phyloP scores from a whole-genome alignment of 2,888 invertebrate species.

The Trissolcus japonicus region DNA sequence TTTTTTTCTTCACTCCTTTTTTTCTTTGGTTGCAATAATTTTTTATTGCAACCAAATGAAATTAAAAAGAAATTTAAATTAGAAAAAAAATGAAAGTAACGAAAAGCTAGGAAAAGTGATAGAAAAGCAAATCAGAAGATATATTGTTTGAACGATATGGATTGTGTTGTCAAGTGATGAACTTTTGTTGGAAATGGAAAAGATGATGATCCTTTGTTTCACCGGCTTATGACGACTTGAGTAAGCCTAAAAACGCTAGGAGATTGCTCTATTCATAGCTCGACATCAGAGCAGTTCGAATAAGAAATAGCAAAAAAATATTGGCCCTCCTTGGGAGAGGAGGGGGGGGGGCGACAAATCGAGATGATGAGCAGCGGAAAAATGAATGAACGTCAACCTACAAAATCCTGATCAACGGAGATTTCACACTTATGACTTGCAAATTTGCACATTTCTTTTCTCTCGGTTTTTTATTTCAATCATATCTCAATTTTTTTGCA shows the following conservation, averaged over 20 bases:
- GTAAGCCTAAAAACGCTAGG: slow-evolving; percentile 31
- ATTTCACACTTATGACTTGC: slow-evolving; percentile 6
- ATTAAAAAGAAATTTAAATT: no score
- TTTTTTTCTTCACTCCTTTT: no score
- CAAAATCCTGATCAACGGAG: slow-evolving; percentile 9
- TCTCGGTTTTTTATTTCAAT: no score
- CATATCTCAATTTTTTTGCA: not conserved
- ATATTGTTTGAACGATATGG: no score
- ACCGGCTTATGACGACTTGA: slow-evolving; percentile 26
- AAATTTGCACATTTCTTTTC: not conserved
- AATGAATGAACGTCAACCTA: slow-evolving; percentile 9
- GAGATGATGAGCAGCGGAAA: slow-evolving; percentile 8
- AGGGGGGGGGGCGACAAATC: slow-evolving; percentile 4
- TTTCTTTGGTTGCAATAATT: no score
- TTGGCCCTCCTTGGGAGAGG: slow-evolving; percentile 16
- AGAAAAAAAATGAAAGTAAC: no score
- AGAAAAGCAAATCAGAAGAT: no score
- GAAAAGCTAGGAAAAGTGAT: slow-evolving; percentile 22
- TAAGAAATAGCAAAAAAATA: slow-evolving; percentile 30
- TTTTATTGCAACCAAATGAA: no score
- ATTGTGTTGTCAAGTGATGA: slow-evolving; percentile 7
- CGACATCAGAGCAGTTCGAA: slow-evolving; percentile 26
- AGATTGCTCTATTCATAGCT: slow-evolving; percentile 46
- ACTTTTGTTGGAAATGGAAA: slow-evolving; percentile 23
- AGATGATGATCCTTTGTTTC: slow-evolving; percentile 47